Evolutionary conservation across 2,113 vertebrate genomes (phyloP).

Genomic region (Antechinus stuartii): DNA sequence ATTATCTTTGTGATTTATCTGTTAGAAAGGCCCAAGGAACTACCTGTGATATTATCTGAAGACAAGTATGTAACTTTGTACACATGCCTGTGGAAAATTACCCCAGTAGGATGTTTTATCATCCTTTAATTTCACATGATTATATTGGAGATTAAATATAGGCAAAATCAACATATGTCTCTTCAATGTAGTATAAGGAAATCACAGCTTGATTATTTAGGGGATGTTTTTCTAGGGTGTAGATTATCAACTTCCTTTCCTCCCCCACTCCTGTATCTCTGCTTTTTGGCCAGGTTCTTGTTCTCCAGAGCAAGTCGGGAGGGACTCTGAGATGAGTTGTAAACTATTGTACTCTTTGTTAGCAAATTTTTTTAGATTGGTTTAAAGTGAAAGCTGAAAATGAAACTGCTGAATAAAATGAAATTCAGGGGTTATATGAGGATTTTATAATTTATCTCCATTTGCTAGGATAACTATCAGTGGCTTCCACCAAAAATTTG

Average conservation of each 20-base stretch:
- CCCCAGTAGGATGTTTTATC: constrained; percentile 4
- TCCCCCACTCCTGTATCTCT: neutral
- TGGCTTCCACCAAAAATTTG: neutral
- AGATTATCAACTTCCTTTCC: constrained; percentile 18
- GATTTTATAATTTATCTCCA: constrained; percentile 2
- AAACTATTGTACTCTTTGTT: constrained; percentile 17
- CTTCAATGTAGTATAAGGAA: constrained; percentile 21
- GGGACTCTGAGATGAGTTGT: neutral
- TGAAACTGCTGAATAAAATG: constrained; percentile 12
- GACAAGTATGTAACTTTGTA: neutral
- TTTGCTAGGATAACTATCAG: neutral
- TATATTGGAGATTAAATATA: constrained; percentile 35
- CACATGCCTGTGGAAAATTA: neutral
- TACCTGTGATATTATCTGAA: neutral
- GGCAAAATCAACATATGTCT: neutral
- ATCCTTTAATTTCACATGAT: constrained; percentile 21
- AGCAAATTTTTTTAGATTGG: neutral
- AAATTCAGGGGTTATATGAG: neutral
- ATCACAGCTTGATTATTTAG: neutral
- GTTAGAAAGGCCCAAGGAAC: neutral
- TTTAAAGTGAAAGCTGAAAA: constrained; percentile 18
- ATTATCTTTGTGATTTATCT: neutral
- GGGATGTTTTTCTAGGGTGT: constrained; percentile 3
- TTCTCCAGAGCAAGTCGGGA: neutral
- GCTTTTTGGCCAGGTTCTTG: neutral